A percentile compares a stretch with the other conserved stretches of the same genome.
Conservation (phyloP, 2,797 vertebrate species). For the Cottoperca gobio region DNA sequence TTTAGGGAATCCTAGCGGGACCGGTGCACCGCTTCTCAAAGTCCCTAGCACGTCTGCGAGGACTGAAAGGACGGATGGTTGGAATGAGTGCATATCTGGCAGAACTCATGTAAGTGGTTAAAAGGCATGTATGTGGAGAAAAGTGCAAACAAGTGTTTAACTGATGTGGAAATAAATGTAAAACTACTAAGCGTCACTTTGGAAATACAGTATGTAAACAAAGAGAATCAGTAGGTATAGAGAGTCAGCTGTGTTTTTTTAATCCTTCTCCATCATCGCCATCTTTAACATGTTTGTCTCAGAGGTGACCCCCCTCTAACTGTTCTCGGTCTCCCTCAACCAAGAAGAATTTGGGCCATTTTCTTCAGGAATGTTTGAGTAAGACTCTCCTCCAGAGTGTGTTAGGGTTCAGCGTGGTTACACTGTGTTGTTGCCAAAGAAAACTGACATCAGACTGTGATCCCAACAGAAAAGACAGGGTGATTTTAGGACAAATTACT, state of each 20-base stretch:
- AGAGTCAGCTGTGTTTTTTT: conserved; percentile 15
- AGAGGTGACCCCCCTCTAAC: conserved; percentile 29
- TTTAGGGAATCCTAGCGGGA: conserved; percentile 2
- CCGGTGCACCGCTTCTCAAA: neutral
- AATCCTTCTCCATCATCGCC: conserved; percentile 4
- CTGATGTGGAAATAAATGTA: neutral
- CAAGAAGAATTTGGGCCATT: conserved; percentile 48
- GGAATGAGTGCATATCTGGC: conserved; percentile 2
- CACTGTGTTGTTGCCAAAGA: conserved; percentile 37
- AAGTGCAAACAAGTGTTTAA: conserved; percentile 18
- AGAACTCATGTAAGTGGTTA: neutral
- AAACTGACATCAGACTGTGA: conserved; percentile 25
- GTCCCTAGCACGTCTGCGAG: conserved; percentile 2
- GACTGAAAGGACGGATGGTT: neutral
- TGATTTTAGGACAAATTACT: neutral
- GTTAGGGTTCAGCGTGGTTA: conserved; percentile 29
- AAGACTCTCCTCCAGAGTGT: conserved; percentile 13
- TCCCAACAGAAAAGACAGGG: neutral
- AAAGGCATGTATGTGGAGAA: conserved; percentile 6
- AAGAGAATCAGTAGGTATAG: no score
- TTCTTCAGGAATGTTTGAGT: conserved; percentile 61
- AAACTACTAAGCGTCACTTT: neutral
- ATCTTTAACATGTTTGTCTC: neutral
- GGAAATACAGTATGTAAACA: neutral
- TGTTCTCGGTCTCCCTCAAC: conserved; percentile 12